Evolutionary conservation across 2,797 vertebrate species (phyloP), one percentile per base, ranked within the genome.

Genomic region (Trichosurus vulpecula): DNA sequence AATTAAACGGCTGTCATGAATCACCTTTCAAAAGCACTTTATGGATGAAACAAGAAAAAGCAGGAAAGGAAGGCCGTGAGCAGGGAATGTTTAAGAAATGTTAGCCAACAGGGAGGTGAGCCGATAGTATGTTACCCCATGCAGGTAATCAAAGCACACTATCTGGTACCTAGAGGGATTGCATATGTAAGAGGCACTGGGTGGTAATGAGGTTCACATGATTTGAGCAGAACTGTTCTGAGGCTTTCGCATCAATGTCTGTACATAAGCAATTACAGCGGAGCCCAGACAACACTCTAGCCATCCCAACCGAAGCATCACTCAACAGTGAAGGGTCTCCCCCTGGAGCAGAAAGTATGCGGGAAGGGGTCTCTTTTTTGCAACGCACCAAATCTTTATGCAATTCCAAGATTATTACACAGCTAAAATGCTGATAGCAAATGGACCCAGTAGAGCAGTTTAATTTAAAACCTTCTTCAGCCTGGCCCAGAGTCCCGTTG

Each of bases 1-100:
- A 94, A 96, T 90, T 52, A 96, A 97, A n/a, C 52, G 91, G 56
- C n/a, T 95, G 30, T 97, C 52, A 87, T 94, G 93, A 91, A n/a
- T 94, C 58, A 96, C 54, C 52, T 47, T 52, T 92, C 95, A 29
- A 96, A 93, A 93, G 10, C 92, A 91, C 81, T 66, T 11, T 22
- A 89, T 58, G 57, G 55, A 35, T 66, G 56, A 94, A 30, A 61
- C 55, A 94, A 95, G 92, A 8, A 96, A 91, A 92, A 30, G 90
- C 35, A 81, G 66, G n/a, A 74, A 47, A 47, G n/a, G 66, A 92
- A 0, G 0, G 90, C 55, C 87, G 25, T 47, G 22, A 81, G 81
- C 19, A 25, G n/a, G 74, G 95, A 54, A 87, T 4, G 87, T 11
- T 55, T 0, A 61, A 74, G 92, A n/a, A 81, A 41, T 95, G 19